A percentile compares a stretch with the other conserved stretches of the same genome.
These are phyloP conservation scores for Acanthaster planci DNA, from an alignment of 35 echinoderm and acorn worm species.

Conservation along the genomic window DNA sequence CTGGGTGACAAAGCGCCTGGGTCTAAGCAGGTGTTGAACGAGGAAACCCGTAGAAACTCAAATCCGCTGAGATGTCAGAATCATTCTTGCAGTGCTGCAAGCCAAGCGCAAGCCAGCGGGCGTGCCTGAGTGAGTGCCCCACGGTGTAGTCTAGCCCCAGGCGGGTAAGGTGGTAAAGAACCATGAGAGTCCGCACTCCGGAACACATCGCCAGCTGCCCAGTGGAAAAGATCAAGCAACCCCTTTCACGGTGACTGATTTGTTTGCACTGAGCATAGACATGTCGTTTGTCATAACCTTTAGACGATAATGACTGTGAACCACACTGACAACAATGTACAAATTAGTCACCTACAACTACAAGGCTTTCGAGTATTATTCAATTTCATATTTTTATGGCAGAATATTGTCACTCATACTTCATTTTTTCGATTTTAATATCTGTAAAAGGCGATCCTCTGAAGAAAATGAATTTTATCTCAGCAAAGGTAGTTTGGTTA, in stretches of 20 bases:
- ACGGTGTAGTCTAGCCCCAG: background rate
- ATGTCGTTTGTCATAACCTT: background rate
- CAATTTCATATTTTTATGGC: too few relatives aligned
- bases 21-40: background rate
- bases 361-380: too few relatives aligned
- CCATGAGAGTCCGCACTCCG: background rate
- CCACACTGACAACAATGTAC: too few relatives aligned
- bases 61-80: background rate
- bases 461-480: too few relatives aligned
- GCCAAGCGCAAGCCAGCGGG: slow-evolving; percentile 4
- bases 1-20: background rate
- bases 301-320: background rate
- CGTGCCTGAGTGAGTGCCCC: background rate
- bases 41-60: background rate
- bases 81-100: slow-evolving; percentile 1
- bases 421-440: too few relatives aligned
- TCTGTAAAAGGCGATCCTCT: too few relatives aligned
- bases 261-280: slow-evolving; percentile 18
- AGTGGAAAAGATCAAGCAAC: slow-evolving; percentile 20
- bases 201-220: slow-evolving; percentile 1
- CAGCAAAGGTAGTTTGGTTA: too few relatives aligned
- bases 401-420: too few relatives aligned
- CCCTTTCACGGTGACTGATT: slow-evolving; percentile 28
- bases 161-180: background rate
- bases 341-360: too few relatives aligned